Evolutionary conservation across 2,888 invertebrate genomes (phyloP), one percentile per base, ranked within the genome.

Genomic region (Melieria crassipennis): DNA sequence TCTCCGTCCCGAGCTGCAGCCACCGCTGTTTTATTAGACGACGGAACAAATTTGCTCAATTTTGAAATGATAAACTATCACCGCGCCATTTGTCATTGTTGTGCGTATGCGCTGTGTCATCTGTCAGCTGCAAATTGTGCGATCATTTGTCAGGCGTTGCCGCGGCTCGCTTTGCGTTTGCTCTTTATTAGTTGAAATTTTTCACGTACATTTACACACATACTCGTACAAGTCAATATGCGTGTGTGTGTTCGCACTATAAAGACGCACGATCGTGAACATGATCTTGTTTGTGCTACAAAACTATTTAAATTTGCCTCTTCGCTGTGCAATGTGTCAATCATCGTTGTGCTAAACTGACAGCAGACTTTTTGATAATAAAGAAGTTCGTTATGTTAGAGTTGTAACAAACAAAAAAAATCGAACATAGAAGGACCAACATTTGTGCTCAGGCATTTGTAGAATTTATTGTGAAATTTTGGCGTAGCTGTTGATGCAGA

Each of bases 61-160:
- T 67, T 61, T 50, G 11, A 45, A 52, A 42, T 61, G 11, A 60
- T 42, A 42, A 50, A 57, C 13, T 45, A n/a, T 46, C 45, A 45
- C 11, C 6, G 10, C 69, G 58, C 64, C 65, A 70, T 70, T 45
- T 42, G 30, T 57, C 69, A 63, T 70, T 64, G 52, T 60, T 65
- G 9, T 70, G 64, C 58, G 60, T 57, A 16, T 50, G 11, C 43
- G 57, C 55, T 48, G 42, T 70, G 64, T 64, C 70, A 65, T 42
- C 70, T 70, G 65, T 70, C 70, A 70, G 60, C 16, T 42, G 70
- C 50, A 64, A 64, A 58, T 69, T 64, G 64, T 64, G 48, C 64
- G 65, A 65, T 70, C 70, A 64, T 70, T 70, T 60, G 70, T 70
- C 65, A 52, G 58, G 58, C 57, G 47, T 50, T 30, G 30, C 30